Evolutionary conservation across 2,113 vertebrate species (phyloP).

Genomic region (Thamnophis sirtalis): DNA sequence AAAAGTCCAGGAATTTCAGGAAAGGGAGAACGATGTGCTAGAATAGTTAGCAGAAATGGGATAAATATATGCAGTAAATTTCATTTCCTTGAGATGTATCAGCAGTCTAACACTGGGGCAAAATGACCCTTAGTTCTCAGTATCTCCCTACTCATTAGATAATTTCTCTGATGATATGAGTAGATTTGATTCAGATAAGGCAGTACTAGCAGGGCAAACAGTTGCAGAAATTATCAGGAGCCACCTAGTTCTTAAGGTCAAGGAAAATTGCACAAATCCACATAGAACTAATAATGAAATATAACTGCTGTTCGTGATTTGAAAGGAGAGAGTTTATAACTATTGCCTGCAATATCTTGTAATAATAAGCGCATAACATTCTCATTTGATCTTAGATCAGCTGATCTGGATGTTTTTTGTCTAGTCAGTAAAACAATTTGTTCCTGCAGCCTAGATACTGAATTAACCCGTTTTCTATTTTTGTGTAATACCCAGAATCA

Average conservation of each 20-base stretch:
- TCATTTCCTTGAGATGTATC: background rate
- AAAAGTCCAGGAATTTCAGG: background rate
- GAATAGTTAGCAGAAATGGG: background rate
- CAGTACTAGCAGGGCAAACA: background rate
- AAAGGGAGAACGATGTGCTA: background rate
- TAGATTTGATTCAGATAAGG: background rate
- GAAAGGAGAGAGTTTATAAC: background rate
- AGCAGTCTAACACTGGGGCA: background rate
- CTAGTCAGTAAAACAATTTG: background rate
- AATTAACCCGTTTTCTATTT: background rate
- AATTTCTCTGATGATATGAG: background rate
- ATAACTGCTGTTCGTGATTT: background rate
- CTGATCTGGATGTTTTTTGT: background rate
- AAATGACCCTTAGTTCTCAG: background rate
- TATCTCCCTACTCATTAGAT: background rate
- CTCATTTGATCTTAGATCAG: background rate
- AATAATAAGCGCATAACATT: background rate
- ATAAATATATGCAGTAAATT: background rate
- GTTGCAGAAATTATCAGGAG: background rate
- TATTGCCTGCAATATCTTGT: background rate
- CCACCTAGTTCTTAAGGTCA: background rate
- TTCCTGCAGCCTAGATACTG: background rate
- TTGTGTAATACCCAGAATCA: background rate
- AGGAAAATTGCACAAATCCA: background rate
- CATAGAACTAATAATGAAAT: background rate